Conservation (phyloP, 2,113 vertebrate genomes). For the Datnioides undecimradiatus region DNA sequence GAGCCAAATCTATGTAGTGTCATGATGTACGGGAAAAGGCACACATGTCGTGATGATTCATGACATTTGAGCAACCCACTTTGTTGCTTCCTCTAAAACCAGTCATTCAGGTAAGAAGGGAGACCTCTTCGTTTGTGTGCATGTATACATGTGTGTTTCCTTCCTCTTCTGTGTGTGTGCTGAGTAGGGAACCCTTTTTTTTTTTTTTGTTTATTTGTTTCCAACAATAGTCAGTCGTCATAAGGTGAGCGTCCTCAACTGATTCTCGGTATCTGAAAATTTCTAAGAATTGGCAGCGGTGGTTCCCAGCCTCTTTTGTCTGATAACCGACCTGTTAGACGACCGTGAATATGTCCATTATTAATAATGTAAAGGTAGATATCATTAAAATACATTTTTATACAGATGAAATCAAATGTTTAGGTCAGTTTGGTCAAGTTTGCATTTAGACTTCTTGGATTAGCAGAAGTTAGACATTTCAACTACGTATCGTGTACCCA, state of each 20-base stretch:
- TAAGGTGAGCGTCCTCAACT: neutral
- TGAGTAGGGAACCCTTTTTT: neutral
- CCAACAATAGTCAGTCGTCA: constrained; percentile 36
- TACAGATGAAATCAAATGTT: no score
- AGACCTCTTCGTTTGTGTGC: constrained; percentile 3
- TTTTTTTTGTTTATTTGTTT: no score
- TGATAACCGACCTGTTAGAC: neutral
- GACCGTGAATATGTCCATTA: neutral
- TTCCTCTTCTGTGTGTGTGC: constrained; percentile 55
- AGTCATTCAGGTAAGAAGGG: neutral
- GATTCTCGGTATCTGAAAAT: neutral
- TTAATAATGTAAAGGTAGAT: no score
- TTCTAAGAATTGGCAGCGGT: constrained; percentile 1
- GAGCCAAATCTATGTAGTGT: neutral
- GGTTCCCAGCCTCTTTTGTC: neutral
- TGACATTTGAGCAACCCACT: constrained; percentile 51
- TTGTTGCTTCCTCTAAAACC: constrained; percentile 50
- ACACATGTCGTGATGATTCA: neutral
- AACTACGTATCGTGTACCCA: no score
- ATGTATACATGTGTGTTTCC: constrained; percentile 29
- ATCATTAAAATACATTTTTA: no score
- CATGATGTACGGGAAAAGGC: constrained; percentile 46
- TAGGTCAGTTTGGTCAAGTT: neutral
- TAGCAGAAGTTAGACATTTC: no score
- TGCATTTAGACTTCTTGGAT: neutral